Conservation (phyloP, 2,888 invertebrate genomes). For the Clivina fossor region DNA sequence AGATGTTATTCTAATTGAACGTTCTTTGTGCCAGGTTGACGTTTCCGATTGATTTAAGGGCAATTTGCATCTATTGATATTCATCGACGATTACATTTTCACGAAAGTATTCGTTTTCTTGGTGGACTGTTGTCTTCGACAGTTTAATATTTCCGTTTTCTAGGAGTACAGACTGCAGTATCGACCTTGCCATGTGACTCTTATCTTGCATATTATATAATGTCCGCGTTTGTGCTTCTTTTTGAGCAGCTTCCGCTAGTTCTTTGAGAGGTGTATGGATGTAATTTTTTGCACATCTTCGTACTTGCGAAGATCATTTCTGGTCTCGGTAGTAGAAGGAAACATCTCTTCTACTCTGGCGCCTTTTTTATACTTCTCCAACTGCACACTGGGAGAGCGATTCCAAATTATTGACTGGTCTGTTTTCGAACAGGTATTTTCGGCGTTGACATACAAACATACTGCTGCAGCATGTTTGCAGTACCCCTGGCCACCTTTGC, state of each 20-base stretch:
- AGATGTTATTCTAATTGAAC: constrained; percentile 2
- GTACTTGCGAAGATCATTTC: too few relatives aligned
- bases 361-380: too few relatives aligned
- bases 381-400: too few relatives aligned
- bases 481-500: too few relatives aligned
- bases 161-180: background rate
- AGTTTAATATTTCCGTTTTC: background rate
- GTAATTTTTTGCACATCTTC: too few relatives aligned
- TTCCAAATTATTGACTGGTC: too few relatives aligned
- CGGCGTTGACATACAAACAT: too few relatives aligned
- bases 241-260: background rate
- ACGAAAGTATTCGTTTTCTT: constrained; percentile 7
- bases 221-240: background rate
- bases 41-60: constrained; percentile 1
- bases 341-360: too few relatives aligned
- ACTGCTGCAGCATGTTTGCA: too few relatives aligned
- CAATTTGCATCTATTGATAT: constrained; percentile 8
- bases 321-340: too few relatives aligned
- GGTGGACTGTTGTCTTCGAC: background rate
- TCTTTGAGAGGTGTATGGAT: too few relatives aligned
- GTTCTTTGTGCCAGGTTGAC: constrained; percentile 1
- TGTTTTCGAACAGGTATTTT: too few relatives aligned
- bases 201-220: background rate
- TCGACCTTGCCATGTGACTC: background rate
- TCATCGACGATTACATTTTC: constrained; percentile 10